Base-by-base conservation (phyloP, 2,888 invertebrate genomes). In the Dinocampus coccinellae region DNA sequence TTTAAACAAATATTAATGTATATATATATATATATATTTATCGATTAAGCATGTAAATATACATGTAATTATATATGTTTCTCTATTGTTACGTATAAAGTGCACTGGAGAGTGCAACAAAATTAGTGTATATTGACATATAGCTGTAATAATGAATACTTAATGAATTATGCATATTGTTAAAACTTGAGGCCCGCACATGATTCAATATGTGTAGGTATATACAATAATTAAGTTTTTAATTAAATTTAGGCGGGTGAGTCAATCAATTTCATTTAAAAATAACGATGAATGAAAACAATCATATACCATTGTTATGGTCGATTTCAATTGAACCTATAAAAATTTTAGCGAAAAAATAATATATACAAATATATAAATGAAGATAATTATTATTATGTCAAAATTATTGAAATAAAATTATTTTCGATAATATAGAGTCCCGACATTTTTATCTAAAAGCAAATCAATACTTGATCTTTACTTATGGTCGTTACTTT, bases 131-230 rank as follows among this genome's bases (percentile, higher is more conserved):
- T 7, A 29, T 29, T 29, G n/a, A n/a, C n/a, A n/a, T 29, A 4
- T 29, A 29, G 3, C 29, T 36, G 10, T 10, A 10, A 36, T 9
- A 36, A 36, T 36, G 10, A 36, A 9, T 10, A 24, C 33, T 22
- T 47, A n/a, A 42, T 36, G 53, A 55, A 61, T 60, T 61, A 61
- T 65, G 67, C 58, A 65, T 65, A 33, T 1, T n/a, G 16, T 9
- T 3, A 47, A 47, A 47, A 16, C 2, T 47, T 10, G 1, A 16
- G 13, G 20, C 47, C 47, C 47, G 47, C 47, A 47, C 47, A 16
- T 16, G 9, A 47, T 47, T 16, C n/a, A 47, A 20, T 47, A 9
- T 1, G 9, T 47, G 16, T 16, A 47, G 10, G 7, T n/a, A 47
- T 16, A 9, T 16, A 9, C 10, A 11, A n/a, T 47, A 4, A 10